A percentile compares a stretch with the other conserved stretches of the same genome.
Evolutionary conservation across 2,888 invertebrate genomes (phyloP).

Genomic region (Drosophila prolongata): DNA sequence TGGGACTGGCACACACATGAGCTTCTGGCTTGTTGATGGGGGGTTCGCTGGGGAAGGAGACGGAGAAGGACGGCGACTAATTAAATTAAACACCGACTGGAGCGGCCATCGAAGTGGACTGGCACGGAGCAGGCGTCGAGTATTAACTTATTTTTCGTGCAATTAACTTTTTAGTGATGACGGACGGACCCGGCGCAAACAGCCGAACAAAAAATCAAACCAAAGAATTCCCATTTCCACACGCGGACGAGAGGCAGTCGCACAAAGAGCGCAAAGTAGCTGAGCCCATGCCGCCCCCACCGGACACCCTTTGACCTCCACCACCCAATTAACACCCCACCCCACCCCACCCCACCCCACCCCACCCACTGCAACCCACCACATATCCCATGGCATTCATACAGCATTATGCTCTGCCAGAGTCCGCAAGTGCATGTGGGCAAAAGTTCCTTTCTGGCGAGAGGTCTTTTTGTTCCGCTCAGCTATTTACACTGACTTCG

Average conservation of each 20-base stretch:
- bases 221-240: slow-evolving; percentile 75
- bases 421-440: slow-evolving; percentile 71
- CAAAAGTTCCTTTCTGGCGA: slow-evolving; percentile 67
- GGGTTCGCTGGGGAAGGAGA: neutral
- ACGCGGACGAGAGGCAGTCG: slow-evolving; percentile 16
- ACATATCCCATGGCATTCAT: slow-evolving; percentile 55
- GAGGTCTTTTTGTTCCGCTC: slow-evolving; percentile 39
- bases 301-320: slow-evolving; percentile 11
- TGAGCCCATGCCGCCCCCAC: neutral
- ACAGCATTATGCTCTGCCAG: slow-evolving; percentile 57
- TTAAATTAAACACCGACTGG: slow-evolving; percentile 73
- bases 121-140: slow-evolving; percentile 52
- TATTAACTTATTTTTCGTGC: slow-evolving; percentile 78
- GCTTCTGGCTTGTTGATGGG: neutral
- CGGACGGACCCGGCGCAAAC: slow-evolving; percentile 55
- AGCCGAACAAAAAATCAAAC: slow-evolving; percentile 69
- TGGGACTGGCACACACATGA: slow-evolving; percentile 30
- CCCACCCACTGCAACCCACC: neutral
- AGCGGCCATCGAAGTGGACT: slow-evolving; percentile 65
- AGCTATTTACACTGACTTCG: slow-evolving; percentile 30
- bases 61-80: slow-evolving; percentile 57
- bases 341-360: too few relatives aligned
- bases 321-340: neutral
- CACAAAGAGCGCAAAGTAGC: slow-evolving; percentile 44
- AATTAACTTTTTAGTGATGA: slow-evolving; percentile 77